Base-by-base conservation (phyloP, 1,140 invertebrate genomes). In the Cyclina sinensis region DNA sequence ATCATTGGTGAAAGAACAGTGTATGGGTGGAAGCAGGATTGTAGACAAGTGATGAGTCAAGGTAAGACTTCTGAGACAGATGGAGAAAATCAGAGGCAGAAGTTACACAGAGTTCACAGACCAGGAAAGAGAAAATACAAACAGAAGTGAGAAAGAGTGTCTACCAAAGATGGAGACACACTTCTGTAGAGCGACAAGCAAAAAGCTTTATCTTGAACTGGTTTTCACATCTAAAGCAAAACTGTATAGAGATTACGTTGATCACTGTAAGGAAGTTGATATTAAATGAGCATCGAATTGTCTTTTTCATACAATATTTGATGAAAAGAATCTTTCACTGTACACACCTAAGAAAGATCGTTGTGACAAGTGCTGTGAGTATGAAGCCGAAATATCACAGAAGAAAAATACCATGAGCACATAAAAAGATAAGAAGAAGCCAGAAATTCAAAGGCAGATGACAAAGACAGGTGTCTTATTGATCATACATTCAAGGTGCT, bases 311-410 rank as follows among this genome's bases (percentile, higher is more conserved):
- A 37, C 27, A 24, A 83, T 83, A 65, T 83, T 83, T 51, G n/a
- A 51, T 18, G 12, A 68, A 70, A 35, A 18, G 27, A 65, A 65
- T 18, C 30, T 68, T 2, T 68, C 62, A 35, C 11, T 83, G 4
- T 70, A 68, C 30, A 24, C 16, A 21, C 57, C 80, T 48, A 70
- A 65, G 70, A 83, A n/a, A n/a, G n/a, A n/a, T n/a, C n/a, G n/a
- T n/a, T n/a, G n/a, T n/a, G n/a, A n/a, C n/a, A n/a, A n/a, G 3
- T 89, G 88, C 43, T 80, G 74, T 80, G 74, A 21, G 1, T 43
- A 87, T 70, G 65, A 79, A 35, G 46, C 76, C 24, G 70, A 84
- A 70, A 85, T 73, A n/a, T 89, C 27, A 46, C 65, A n/a, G 81
- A 89, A 57, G 59, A 68, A 24, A 59, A 51, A 32, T 89, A 84